A percentile compares a stretch with the other conserved stretches of the same genome.
Evolutionary conservation across 92 coral and sea anemone genomes (phyloP).

Genomic region (Diadumene lineata): DNA sequence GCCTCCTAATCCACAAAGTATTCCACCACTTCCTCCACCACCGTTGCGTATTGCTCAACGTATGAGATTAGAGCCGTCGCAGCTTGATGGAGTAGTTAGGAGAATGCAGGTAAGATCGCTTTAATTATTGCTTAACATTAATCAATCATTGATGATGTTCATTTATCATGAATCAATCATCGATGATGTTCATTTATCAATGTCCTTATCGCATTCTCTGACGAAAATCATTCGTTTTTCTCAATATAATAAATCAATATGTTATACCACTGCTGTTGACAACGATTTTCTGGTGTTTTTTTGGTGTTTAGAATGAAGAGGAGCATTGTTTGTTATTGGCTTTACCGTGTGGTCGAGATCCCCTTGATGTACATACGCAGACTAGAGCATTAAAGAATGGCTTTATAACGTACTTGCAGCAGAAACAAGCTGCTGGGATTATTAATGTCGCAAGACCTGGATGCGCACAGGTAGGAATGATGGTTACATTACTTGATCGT

Average conservation of each 20-base stretch:
- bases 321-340: slow-evolving; percentile 93
- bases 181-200: too few species aligned
- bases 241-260: too few species aligned
- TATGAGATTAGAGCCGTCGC: slow-evolving; percentile 95
- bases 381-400: slow-evolving; percentile 96
- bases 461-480: slow-evolving; percentile 85
- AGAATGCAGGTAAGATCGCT: slow-evolving; percentile 84
- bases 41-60: slow-evolving; percentile 94
- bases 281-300: too few species aligned
- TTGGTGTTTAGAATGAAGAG: slow-evolving; percentile 69
- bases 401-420: slow-evolving; percentile 89
- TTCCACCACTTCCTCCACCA: slow-evolving; percentile 78
- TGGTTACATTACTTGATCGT: too few species aligned
- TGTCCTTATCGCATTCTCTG: too few species aligned
- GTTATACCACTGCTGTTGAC: too few species aligned
- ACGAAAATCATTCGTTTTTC: too few species aligned
- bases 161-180: too few species aligned
- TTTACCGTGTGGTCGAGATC: slow-evolving; percentile 97
- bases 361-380: slow-evolving; percentile 93
- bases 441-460: slow-evolving; percentile 96
- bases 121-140: too few species aligned
- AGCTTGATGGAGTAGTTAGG: slow-evolving; percentile 92
- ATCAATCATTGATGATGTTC: too few species aligned
- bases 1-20: slow-evolving; percentile 47
- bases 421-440: slow-evolving; percentile 97